phyloP scores from a whole-genome alignment of 2,797 vertebrate species.

The Clarias fuscus region DNA sequence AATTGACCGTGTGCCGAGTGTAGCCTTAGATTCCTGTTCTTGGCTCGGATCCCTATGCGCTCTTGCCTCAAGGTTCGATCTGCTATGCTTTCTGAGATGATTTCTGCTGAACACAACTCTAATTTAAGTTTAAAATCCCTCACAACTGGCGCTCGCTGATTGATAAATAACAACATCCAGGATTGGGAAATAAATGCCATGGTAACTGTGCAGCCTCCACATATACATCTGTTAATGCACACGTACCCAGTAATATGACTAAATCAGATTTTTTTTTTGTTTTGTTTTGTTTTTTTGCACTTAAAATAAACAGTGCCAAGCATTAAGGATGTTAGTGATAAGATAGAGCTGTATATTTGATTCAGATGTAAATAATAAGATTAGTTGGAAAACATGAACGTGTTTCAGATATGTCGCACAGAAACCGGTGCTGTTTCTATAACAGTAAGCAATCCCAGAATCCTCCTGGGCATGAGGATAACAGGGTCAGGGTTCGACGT shows the following conservation, averaged over 20 bases:
- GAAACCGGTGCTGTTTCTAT: not conserved
- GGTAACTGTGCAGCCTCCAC: conserved; percentile 10
- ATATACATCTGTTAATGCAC: not conserved
- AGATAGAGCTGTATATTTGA: conserved; percentile 23
- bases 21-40: not conserved
- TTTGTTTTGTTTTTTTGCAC: not conserved
- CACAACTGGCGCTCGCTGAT: not conserved
- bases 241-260: not conserved
- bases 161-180: not conserved
- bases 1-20: not conserved
- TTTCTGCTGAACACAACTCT: not conserved
- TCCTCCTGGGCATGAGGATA: conserved; percentile 6
- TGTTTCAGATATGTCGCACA: not conserved
- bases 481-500: conserved; percentile 36
- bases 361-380: not conserved
- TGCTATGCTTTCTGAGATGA: not conserved
- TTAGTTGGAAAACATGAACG: conserved; percentile 18
- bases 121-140: not conserved
- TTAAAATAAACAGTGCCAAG: not conserved
- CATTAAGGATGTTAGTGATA: conserved; percentile 19
- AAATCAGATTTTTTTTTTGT: not conserved
- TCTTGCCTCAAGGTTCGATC: not conserved
- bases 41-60: not conserved
- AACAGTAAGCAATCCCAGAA: conserved; percentile 46
- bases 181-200: not conserved